Conservation (phyloP, 2,797 vertebrate species). For the Oreortyx pictus region DNA sequence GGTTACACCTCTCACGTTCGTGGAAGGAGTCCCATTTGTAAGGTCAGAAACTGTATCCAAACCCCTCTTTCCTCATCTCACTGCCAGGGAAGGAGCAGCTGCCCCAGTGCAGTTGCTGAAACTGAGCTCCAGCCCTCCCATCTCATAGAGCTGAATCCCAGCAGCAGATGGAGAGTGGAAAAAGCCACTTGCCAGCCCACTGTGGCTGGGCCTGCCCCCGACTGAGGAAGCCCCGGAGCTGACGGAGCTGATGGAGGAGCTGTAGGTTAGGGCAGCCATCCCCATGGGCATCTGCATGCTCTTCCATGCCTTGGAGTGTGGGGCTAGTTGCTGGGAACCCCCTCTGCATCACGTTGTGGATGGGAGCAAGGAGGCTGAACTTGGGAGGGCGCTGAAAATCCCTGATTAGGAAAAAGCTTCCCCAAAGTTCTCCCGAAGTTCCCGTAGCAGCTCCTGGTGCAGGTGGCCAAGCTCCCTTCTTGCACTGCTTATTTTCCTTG, state of each 20-base stretch:
- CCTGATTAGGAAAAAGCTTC: constrained; percentile 70
- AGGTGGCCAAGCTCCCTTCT: no score
- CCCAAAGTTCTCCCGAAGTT: background rate
- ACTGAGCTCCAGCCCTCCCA: background rate
- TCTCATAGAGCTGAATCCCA: rapidly evolving
- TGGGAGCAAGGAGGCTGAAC: constrained; percentile 96
- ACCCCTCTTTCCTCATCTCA: background rate
- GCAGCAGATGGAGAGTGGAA: background rate
- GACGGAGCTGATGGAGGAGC: constrained; percentile 98
- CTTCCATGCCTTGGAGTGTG: constrained; percentile 92
- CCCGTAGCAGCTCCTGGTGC: background rate
- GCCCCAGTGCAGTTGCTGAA: background rate
- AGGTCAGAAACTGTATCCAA: background rate
- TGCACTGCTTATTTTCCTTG: background rate
- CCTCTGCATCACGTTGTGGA: constrained; percentile 98
- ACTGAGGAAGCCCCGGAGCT: constrained; percentile 97
- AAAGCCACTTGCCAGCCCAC: constrained; percentile 88
- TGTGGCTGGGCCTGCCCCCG: constrained; percentile 94
- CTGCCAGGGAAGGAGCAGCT: background rate
- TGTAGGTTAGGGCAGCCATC: constrained; percentile 95
- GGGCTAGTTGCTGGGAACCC: constrained; percentile 98
- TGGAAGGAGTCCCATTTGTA: rapidly evolving
- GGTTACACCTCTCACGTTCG: rapidly evolving
- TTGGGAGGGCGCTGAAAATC: constrained; percentile 98
- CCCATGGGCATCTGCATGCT: constrained; percentile 98